Evolutionary conservation across 2,888 invertebrate genomes (phyloP).

Genomic region (Hedychridium roseum): DNA sequence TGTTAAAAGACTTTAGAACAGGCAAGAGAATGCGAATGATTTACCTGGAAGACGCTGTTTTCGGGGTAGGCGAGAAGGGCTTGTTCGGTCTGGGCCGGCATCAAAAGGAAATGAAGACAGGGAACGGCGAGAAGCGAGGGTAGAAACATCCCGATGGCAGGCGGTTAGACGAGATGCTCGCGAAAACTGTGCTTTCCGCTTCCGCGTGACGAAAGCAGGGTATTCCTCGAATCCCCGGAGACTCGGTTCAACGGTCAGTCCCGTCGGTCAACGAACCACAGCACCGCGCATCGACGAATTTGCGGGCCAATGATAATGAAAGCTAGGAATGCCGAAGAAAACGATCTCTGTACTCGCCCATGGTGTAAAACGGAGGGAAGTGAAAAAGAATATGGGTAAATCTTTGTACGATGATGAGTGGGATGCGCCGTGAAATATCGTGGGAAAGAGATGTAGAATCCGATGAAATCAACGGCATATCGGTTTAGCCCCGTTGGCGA

Average conservation of each 20-base stretch:
- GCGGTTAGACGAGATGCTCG: background rate
- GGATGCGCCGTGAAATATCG: background rate
- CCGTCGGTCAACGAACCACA: conserved; percentile 47
- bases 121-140: conserved; percentile 23
- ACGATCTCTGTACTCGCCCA: background rate
- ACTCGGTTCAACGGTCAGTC: too few species aligned
- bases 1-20: background rate
- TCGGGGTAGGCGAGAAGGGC: conserved; percentile 49
- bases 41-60: conserved; percentile 54
- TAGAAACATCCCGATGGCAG: conserved; percentile 40
- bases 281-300: conserved; percentile 23
- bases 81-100: too few species aligned
- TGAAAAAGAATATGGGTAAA: background rate
- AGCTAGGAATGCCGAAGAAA: conserved; percentile 15
- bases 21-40: background rate
- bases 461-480: conserved; percentile 32
- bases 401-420: background rate
- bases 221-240: conserved; percentile 22
- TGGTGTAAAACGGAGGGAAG: background rate
- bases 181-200: conserved; percentile 6
- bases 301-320: conserved; percentile 34
- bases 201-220: conserved; percentile 5
- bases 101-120: too few species aligned
- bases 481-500: conserved; percentile 36
- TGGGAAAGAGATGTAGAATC: conserved; percentile 7